phyloP scores from a whole-genome alignment of 2,888 invertebrate species.

The Tachina fera region DNA sequence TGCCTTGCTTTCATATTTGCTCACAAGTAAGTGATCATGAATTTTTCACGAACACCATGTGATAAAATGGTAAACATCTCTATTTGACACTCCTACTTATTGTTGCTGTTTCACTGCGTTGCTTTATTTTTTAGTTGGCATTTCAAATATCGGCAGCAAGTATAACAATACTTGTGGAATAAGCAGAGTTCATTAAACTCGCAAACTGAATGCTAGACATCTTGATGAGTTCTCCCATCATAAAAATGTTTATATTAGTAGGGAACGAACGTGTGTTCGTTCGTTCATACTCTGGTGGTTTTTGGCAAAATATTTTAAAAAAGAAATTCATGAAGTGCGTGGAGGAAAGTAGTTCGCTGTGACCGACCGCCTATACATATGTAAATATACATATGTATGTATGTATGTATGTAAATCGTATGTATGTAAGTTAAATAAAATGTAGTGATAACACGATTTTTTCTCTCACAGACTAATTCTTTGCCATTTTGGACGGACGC shows the following conservation, averaged over 20 bases:
- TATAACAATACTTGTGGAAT: constrained; percentile 12
- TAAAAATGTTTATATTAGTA: not conserved
- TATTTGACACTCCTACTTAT: not conserved
- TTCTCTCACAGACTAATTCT: not conserved
- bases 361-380: not conserved
- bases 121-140: not conserved
- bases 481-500: not conserved
- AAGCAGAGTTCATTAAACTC: constrained; percentile 55
- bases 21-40: no score
- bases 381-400: no score
- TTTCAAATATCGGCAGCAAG: constrained; percentile 1
- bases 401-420: no score
- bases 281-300: not conserved
- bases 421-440: not conserved
- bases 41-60: not conserved
- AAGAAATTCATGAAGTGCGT: not conserved
- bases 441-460: constrained; percentile 23
- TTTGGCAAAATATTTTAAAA: constrained; percentile 2
- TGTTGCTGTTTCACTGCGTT: not conserved
- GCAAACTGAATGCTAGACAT: constrained; percentile 22
- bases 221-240: constrained; percentile 30
- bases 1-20: no score
- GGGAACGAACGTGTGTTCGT: not conserved
- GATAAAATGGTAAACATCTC: not conserved
- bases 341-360: constrained; percentile 3